Conservation (phyloP, 2,797 vertebrate genomes). For the Cuniculus paca region DNA sequence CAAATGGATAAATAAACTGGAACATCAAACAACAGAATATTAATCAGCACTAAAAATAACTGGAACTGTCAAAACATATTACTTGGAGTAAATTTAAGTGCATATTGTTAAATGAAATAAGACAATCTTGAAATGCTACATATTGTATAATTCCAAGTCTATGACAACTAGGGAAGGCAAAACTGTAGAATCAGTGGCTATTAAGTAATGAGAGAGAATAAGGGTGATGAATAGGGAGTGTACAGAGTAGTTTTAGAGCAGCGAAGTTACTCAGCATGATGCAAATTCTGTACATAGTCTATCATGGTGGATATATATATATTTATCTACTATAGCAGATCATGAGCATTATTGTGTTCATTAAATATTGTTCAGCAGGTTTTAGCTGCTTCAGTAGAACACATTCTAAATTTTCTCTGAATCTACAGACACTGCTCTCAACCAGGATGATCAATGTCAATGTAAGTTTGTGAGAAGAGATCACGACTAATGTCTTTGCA, state of each 20-base stretch:
- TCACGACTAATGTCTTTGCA: constrained; percentile 74
- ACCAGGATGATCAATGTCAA: constrained; percentile 79
- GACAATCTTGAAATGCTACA: not conserved
- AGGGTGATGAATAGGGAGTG: not conserved
- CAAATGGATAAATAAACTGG: not conserved
- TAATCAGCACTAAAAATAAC: not conserved
- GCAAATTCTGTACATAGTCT: not conserved
- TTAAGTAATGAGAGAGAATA: not conserved
- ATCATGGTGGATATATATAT: not conserved
- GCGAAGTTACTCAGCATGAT: not conserved
- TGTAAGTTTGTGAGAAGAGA: constrained; percentile 80
- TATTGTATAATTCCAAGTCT: not conserved
- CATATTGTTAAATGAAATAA: not conserved
- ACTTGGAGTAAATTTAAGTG: not conserved
- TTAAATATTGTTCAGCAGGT: constrained; percentile 84
- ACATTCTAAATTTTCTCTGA: constrained; percentile 81
- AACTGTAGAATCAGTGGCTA: not conserved
- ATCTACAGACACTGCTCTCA: constrained; percentile 85
- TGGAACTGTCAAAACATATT: not conserved
- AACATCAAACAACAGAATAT: not conserved
- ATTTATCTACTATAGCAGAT: not conserved
- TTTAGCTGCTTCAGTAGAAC: constrained; percentile 83
- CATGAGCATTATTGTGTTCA: constrained; percentile 62
- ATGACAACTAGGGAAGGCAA: not conserved
- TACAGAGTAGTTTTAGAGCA: not conserved